Evolutionary conservation across 2,888 invertebrate genomes (phyloP), one percentile per base, ranked within the genome.

Genomic region (Calameuta idolon): DNA sequence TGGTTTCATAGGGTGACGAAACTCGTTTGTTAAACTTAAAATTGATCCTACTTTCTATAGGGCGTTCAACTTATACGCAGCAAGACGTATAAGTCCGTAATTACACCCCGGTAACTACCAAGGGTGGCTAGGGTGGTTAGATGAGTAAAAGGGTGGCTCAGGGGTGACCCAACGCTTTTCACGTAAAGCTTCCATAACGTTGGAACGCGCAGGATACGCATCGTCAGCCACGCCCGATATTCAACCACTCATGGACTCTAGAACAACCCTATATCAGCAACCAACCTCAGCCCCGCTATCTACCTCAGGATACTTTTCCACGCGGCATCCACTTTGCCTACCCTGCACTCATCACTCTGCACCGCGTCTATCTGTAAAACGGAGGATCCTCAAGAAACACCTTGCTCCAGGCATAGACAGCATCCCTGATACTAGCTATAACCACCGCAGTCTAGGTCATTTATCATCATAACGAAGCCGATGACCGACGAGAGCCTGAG

Each of bases 11-110:
- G 23, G 71, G 73, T 75, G 34, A 76, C 82, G 83, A 84, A 85
- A 84, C 85, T 87, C 87, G 82, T 89, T 87, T 88, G 87, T 87
- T 87, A 83, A 88, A 89, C 86, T 89, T 88, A 87, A 88, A 89
- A 88, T 88, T 87, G 87, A 89, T 89, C 88, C 83, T 83, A 76
- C 81, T 75, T 84, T 85, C 82, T 80, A 88, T 81, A 80, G 76
- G 35, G 74, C 68, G 37, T 23, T 74, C 71, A 73, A 77, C 69
- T 79, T 74, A 34, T 76, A 73, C 40, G 31, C 69, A 33, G 34
- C 34, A 69, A 81, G 78, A 82, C 81, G 79, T 80, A 79, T 79
- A 81, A 81, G 82, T 80, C 83, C 79, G 83, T 84, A 84, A 79
- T 81, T 83, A 84, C 82, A 82, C 37, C 35, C n/a, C 23, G 23